phyloP scores from a whole-genome alignment of 2,797 vertebrate species.

The Numenius phaeopus region DNA sequence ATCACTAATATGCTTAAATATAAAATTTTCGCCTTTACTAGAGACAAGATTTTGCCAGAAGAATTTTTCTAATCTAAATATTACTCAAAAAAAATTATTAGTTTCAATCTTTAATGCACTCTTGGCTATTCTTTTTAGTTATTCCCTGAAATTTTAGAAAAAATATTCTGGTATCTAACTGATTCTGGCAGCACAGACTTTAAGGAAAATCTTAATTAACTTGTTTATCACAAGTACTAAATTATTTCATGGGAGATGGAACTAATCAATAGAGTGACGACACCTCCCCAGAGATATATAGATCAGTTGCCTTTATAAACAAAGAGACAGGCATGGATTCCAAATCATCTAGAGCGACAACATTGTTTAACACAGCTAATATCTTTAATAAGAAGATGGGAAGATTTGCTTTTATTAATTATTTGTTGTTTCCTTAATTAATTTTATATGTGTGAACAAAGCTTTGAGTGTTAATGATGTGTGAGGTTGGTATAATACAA shows the following conservation, averaged over 20 bases:
- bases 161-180: background rate
- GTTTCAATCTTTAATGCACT: background rate
- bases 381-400: background rate
- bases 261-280: background rate
- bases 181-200: background rate
- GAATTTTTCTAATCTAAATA: background rate
- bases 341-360: background rate
- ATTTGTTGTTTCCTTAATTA: background rate
- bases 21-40: background rate
- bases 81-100: background rate
- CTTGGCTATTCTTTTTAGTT: background rate
- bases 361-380: background rate
- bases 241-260: background rate
- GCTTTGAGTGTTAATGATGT: background rate
- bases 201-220: conserved; percentile 22
- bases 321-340: background rate
- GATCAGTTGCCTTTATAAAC: background rate
- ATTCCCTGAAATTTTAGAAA: background rate
- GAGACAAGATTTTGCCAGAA: background rate
- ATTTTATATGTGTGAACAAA: background rate
- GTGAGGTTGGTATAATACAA: background rate
- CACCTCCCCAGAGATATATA: background rate
- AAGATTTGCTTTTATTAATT: background rate
- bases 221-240: background rate
- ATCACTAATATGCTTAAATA: background rate